Evolutionary conservation across 2,888 invertebrate genomes (phyloP).

Genomic region (Phlogophora meticulosa): DNA sequence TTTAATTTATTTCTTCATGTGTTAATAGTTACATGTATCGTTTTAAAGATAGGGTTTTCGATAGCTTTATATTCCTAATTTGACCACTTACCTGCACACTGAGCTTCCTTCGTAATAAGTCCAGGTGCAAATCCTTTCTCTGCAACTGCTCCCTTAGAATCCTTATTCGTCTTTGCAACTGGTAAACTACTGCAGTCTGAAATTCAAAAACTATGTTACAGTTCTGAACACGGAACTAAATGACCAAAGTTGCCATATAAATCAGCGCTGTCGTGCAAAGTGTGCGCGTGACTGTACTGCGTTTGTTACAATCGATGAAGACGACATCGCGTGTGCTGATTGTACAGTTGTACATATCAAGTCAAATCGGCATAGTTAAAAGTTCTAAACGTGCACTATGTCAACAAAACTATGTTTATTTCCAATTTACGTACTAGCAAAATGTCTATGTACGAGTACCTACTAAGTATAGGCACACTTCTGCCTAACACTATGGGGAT

Average conservation of each 20-base stretch:
- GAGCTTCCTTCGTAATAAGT: conserved; percentile 96
- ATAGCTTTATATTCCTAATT: too few species aligned
- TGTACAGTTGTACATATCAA: conserved; percentile 29
- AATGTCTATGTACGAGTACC: too few species aligned
- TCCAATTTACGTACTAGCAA: neutral
- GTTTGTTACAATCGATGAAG: conserved; percentile 33
- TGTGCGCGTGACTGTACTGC: conserved; percentile 51
- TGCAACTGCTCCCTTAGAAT: conserved; percentile 97
- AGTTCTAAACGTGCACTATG: conserved; percentile 21
- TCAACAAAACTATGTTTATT: conserved; percentile 1
- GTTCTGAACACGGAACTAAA: conserved; percentile 29
- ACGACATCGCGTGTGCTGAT: conserved; percentile 51
- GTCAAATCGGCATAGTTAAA: conserved; percentile 28
- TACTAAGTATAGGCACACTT: too few species aligned
- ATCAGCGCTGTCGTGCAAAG: conserved; percentile 50
- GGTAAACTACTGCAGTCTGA: conserved; percentile 96
- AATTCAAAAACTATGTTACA: conserved; percentile 54
- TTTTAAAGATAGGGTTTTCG: too few species aligned
- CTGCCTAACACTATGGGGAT: too few species aligned
- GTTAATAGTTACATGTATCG: too few species aligned
- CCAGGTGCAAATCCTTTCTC: conserved; percentile 97
- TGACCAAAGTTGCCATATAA: conserved; percentile 43
- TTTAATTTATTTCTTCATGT: too few species aligned
- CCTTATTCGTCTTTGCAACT: conserved; percentile 96
- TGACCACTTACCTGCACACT: conserved; percentile 93